phyloP scores from a whole-genome alignment of 2,888 invertebrate genomes.

The Gibbula magus region DNA sequence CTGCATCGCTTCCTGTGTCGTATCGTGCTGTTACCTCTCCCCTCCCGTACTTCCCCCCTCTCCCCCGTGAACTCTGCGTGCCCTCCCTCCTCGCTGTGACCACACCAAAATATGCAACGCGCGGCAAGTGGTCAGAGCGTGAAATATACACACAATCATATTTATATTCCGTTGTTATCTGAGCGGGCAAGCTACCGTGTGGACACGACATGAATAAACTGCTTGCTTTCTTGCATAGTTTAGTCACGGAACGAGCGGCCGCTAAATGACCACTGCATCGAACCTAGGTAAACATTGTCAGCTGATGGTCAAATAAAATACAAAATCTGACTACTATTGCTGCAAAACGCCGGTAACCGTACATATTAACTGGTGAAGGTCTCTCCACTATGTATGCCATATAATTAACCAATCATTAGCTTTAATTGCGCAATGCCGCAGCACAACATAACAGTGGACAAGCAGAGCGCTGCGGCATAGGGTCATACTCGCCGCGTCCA shows the following conservation, averaged over 20 bases:
- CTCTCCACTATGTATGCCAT: not conserved
- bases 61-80: slow-evolving; percentile 21
- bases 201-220: too few relatives aligned
- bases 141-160: not conserved
- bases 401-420: not conserved
- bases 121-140: not conserved
- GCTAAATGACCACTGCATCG: too few relatives aligned
- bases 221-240: too few relatives aligned
- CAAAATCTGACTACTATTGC: too few relatives aligned
- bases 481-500: slow-evolving; percentile 31
- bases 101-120: not conserved
- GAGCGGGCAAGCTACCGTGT: too few relatives aligned
- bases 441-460: not conserved
- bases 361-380: too few relatives aligned
- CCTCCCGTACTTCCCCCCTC: not conserved
- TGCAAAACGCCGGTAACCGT: too few relatives aligned
- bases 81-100: not conserved
- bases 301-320: too few relatives aligned
- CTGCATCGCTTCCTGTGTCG: too few relatives aligned
- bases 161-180: not conserved
- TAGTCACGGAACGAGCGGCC: too few relatives aligned
- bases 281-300: too few relatives aligned
- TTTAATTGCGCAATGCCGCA: slow-evolving; percentile 19
- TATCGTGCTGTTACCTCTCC: not conserved
- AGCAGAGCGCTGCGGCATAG: slow-evolving; percentile 18